phyloP scores from a whole-genome alignment of 2,888 invertebrate species.

The Athrips mouffetella region DNA sequence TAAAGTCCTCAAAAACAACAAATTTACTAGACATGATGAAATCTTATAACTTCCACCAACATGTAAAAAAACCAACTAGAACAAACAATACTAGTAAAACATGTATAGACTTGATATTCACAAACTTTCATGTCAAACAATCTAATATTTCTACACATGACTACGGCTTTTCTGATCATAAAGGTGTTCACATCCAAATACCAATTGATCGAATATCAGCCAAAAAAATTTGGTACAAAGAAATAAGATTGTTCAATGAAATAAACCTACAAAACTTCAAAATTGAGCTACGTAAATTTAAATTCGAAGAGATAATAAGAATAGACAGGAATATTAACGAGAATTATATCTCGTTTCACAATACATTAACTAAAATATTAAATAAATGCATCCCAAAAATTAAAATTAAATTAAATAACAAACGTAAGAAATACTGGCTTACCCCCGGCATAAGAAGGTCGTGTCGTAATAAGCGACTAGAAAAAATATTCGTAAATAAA shows the following conservation, averaged over 20 bases:
- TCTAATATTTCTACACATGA: background rate
- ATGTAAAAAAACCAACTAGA: background rate
- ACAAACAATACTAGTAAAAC: background rate
- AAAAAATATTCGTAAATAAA: no score
- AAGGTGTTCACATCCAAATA: background rate
- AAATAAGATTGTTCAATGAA: background rate
- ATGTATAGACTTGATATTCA: conserved; percentile 1
- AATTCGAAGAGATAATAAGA: background rate
- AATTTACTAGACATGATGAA: background rate
- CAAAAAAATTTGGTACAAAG: background rate
- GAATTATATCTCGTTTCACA: background rate
- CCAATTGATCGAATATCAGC: background rate
- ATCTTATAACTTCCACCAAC: background rate
- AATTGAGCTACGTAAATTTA: background rate
- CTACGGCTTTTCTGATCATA: background rate
- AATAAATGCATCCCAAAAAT: background rate
- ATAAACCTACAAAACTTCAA: background rate
- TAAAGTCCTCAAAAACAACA: background rate
- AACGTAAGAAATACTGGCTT: background rate
- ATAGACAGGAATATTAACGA: background rate
- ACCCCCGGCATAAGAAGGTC: no score
- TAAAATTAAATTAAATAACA: background rate
- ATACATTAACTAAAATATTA: background rate
- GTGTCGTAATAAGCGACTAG: no score
- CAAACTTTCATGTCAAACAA: background rate